A percentile compares a stretch with the other conserved stretches of the same genome.
Evolutionary conservation across 1,140 invertebrate species (phyloP).

Genomic region (Drosophila sp.): DNA sequence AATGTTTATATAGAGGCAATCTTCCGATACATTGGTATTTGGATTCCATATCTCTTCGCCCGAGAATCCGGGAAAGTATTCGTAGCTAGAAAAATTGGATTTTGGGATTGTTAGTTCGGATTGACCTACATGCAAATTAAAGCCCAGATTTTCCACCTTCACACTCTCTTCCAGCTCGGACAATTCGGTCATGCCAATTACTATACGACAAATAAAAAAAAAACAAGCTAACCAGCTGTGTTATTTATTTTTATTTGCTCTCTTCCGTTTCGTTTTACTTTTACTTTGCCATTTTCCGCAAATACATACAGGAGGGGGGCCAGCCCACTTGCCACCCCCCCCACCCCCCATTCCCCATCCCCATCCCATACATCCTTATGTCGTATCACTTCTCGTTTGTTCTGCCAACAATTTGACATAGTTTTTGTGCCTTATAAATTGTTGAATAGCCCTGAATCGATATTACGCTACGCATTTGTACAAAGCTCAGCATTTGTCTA

Average conservation of each 20-base stretch:
- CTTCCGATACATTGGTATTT: slow-evolving; percentile 95
- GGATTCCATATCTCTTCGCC: slow-evolving; percentile 98
- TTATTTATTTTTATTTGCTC: slow-evolving; percentile 79
- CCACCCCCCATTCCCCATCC: neutral
- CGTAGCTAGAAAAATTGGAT: slow-evolving; percentile 84
- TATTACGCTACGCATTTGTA: slow-evolving; percentile 55
- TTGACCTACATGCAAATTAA: slow-evolving; percentile 58
- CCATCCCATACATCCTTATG: neutral
- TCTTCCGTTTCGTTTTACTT: slow-evolving; percentile 65
- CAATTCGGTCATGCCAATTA: slow-evolving; percentile 71
- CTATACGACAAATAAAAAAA: slow-evolving; percentile 21
- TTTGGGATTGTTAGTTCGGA: slow-evolving; percentile 14
- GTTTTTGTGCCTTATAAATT: slow-evolving; percentile 73
- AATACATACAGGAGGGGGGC: slow-evolving; percentile 3
- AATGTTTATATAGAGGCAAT: slow-evolving; percentile 96
- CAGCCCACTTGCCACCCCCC: neutral
- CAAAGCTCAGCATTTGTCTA: slow-evolving; percentile 39
- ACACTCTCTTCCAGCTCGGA: neutral
- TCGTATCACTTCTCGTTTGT: slow-evolving; percentile 13
- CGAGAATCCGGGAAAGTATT: slow-evolving; percentile 94
- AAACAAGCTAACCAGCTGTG: slow-evolving; percentile 61
- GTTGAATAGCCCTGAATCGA: slow-evolving; percentile 70
- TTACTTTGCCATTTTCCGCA: slow-evolving; percentile 39
- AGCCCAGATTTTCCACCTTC: slow-evolving; percentile 23
- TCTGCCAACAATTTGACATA: slow-evolving; percentile 53